phyloP scores from a whole-genome alignment of 2,113 vertebrate species.

The Origma solitaria region DNA sequence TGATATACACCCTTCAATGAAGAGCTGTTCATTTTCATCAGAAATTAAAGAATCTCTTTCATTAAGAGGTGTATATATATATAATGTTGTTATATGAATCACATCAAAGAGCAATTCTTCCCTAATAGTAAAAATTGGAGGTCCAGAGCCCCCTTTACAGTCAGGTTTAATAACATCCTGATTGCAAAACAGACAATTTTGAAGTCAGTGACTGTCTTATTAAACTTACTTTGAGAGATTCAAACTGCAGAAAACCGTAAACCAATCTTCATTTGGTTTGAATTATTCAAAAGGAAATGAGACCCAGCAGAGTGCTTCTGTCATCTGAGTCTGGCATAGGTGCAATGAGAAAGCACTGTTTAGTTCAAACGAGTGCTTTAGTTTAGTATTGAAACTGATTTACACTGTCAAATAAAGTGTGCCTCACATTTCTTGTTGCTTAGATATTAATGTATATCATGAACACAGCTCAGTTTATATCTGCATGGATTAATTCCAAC shows the following conservation, averaged over 20 bases:
- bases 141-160: background rate
- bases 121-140: background rate
- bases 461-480: background rate
- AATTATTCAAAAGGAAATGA: slow-evolving; percentile 27
- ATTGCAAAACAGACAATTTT: background rate
- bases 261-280: background rate
- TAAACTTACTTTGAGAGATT: background rate
- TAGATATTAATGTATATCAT: background rate
- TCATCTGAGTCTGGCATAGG: background rate
- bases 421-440: background rate
- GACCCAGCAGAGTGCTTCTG: background rate
- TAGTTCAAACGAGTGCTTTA: background rate
- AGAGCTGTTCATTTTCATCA: background rate
- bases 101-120: background rate
- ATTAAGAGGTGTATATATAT: background rate
- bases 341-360: background rate
- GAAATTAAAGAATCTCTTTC: background rate
- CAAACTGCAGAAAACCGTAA: slow-evolving; percentile 12
- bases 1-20: background rate
- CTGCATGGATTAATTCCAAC: background rate
- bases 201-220: background rate
- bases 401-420: background rate
- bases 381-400: background rate
- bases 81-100: background rate
- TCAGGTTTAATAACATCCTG: background rate